phyloP scores from a whole-genome alignment of 2,888 invertebrate species.

The Parasteatoda lunata region DNA sequence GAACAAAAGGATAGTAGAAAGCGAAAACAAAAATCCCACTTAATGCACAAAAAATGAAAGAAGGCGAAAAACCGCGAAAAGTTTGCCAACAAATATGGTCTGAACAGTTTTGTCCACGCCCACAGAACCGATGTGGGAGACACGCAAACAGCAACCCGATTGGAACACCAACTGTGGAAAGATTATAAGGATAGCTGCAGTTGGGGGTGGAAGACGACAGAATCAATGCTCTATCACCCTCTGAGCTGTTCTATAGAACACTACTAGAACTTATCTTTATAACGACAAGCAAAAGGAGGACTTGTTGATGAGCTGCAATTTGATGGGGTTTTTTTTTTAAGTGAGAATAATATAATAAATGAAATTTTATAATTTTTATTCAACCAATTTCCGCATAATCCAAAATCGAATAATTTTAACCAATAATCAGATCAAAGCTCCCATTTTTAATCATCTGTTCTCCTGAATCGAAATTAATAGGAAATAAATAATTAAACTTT shows the following conservation, averaged over 20 bases:
- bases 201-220: slow-evolving; percentile 3
- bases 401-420: too few relatives aligned
- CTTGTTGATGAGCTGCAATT: slow-evolving; percentile 64
- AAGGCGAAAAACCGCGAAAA: slow-evolving; percentile 39
- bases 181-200: slow-evolving; percentile 7
- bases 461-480: too few relatives aligned
- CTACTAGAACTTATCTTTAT: slow-evolving; percentile 63
- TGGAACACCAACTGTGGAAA: slow-evolving; percentile 44
- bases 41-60: slow-evolving; percentile 32
- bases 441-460: too few relatives aligned
- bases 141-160: slow-evolving; percentile 50
- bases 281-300: slow-evolving; percentile 67
- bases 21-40: not conserved
- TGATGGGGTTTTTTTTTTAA: not conserved
- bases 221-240: slow-evolving; percentile 62
- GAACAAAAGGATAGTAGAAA: slow-evolving; percentile 6
- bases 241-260: slow-evolving; percentile 20
- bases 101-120: slow-evolving; percentile 49
- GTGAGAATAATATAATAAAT: slow-evolving; percentile 38
- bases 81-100: slow-evolving; percentile 61
- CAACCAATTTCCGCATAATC: too few relatives aligned
- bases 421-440: too few relatives aligned
- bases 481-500: too few relatives aligned
- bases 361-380: too few relatives aligned
- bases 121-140: slow-evolving; percentile 15